phyloP scores from a whole-genome alignment of 2,797 vertebrate species.

The Gobionotothen gibberifrons region DNA sequence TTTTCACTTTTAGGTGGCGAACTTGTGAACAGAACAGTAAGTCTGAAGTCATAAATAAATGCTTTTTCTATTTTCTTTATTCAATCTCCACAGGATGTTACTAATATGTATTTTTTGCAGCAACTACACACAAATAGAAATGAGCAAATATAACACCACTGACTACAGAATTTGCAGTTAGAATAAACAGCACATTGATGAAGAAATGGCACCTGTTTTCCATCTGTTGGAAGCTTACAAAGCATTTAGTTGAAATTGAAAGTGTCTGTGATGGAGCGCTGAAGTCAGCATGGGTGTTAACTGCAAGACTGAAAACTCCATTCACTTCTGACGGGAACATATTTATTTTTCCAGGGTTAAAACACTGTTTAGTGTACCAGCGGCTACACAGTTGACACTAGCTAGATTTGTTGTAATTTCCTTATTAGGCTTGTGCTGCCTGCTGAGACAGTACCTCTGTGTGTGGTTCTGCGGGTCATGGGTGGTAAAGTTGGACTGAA shows the following conservation, averaged over 20 bases:
- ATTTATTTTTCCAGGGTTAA: constrained; percentile 53
- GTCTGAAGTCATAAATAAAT: neutral
- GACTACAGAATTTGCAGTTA: neutral
- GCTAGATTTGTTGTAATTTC: constrained; percentile 36
- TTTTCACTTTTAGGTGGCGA: neutral
- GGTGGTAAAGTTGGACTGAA: constrained; percentile 18
- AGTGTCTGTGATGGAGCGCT: constrained; percentile 20
- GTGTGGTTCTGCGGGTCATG: constrained; percentile 18
- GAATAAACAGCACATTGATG: neutral
- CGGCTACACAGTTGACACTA: neutral
- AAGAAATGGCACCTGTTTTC: constrained; percentile 24
- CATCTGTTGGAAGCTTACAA: constrained; percentile 3
- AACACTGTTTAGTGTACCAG: constrained; percentile 30
- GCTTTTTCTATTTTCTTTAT: neutral
- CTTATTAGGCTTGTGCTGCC: constrained; percentile 41
- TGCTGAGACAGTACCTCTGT: constrained; percentile 16
- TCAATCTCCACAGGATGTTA: neutral
- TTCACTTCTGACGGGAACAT: constrained; percentile 19
- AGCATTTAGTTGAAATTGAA: constrained; percentile 22
- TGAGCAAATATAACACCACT: neutral
- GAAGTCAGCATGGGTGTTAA: constrained; percentile 48
- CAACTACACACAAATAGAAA: neutral
- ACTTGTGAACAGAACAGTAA: neutral
- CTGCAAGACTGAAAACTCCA: constrained; percentile 40
- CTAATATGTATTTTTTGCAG: neutral